phyloP scores from a whole-genome alignment of 2,113 vertebrate species.

The Platysternon megacephalum region DNA sequence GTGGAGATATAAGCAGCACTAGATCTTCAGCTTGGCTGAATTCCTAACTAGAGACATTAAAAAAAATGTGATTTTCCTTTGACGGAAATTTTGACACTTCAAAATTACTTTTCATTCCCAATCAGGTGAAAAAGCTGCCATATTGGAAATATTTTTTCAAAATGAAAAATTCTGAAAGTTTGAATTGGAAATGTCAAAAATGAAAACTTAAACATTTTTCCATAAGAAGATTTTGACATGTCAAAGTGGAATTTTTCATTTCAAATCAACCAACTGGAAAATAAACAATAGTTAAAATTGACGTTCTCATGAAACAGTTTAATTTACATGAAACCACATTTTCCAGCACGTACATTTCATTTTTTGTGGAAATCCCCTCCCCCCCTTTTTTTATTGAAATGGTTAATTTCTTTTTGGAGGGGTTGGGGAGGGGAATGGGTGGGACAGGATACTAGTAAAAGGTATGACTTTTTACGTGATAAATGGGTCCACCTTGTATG shows the following conservation, averaged over 20 bases:
- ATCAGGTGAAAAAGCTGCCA: neutral
- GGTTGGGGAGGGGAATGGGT: neutral
- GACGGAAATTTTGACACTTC: neutral
- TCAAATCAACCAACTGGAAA: neutral
- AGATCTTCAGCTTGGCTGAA: neutral
- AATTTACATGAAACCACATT: neutral
- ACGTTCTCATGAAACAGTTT: neutral
- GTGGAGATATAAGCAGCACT: neutral
- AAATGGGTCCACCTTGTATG: neutral
- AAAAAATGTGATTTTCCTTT: neutral
- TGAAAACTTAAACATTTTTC: neutral
- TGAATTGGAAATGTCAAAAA: neutral
- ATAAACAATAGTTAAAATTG: neutral
- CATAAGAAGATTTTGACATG: fast-evolving
- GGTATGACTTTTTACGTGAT: neutral
- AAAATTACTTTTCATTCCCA: neutral
- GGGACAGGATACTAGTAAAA: neutral
- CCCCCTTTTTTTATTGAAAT: neutral
- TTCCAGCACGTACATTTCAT: neutral
- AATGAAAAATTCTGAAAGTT: neutral
- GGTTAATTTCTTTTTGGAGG: neutral
- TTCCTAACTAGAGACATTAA: neutral
- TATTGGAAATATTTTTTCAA: neutral
- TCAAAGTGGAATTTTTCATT: neutral
- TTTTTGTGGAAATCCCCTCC: neutral